Evolutionary conservation across 2,113 vertebrate genomes (phyloP), one percentile per base, ranked within the genome.

Genomic region (Orycteropus afer): DNA sequence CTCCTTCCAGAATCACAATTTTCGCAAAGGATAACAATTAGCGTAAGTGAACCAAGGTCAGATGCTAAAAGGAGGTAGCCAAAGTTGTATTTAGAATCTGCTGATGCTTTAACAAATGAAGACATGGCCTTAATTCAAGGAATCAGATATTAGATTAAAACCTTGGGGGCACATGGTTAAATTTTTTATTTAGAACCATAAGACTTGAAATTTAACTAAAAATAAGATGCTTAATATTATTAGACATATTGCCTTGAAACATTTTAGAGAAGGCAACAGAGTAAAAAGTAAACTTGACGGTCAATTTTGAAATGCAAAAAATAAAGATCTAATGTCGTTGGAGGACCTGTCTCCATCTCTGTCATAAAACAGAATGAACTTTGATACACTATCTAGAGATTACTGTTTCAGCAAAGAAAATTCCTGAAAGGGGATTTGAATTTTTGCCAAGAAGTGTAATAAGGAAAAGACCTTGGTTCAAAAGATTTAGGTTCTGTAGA

Each of bases 401-500:
- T 94, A 67, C 74, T 95, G 73, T 84, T 93, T 93, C 82, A 96
- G 94, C 89, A 89, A 97, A 95, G 91, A 91, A 90, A 86, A 84
- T 40, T 95, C 53, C 84, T 91, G 12, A 92, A 76, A 96, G 92
- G 59, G 94, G 27, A 93, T 90, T 51, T 65, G 5, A 96, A 84
- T 67, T 90, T 97, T 79, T 22, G 94, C 83, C 18, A 81, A 91
- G 94, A 95, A 71, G 88, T 83, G 55, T 87, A 71, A 95, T 71
- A 97, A 96, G 87, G 87, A 79, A 93, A 97, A 96, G 83, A 82
- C 47, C 86, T 12, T 71, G 95, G 49, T 73, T 97, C 82, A 81
- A 90, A 95, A 77, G 61, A 97, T 97, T 98, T 96, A 95, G 94
- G 97, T 93, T 94, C 87, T 79, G 47, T 88, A 97, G 77, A 76